Conservation (phyloP, 2,113 vertebrate species). For the Erythrolamprus reginae region DNA sequence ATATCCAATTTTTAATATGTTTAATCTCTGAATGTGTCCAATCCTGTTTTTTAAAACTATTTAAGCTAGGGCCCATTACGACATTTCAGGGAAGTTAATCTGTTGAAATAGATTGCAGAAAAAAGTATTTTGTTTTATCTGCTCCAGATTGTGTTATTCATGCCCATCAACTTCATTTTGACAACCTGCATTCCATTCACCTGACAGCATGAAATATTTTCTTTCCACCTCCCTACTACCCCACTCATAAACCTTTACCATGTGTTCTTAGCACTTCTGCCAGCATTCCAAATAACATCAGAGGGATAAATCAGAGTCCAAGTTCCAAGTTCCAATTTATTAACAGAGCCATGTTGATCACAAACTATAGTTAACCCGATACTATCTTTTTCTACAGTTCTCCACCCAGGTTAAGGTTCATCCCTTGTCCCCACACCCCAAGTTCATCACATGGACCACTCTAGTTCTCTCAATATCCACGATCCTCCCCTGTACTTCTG, state of each 20-base stretch:
- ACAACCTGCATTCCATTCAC: not conserved
- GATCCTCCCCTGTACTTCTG: too few species aligned
- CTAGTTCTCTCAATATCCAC: too few species aligned
- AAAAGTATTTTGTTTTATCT: not conserved
- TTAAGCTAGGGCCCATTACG: not conserved
- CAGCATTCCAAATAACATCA: too few species aligned
- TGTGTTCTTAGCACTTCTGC: not conserved
- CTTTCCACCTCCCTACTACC: not conserved
- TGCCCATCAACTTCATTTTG: not conserved
- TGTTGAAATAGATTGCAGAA: too few species aligned
- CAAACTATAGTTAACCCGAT: too few species aligned
- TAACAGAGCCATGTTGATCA: too few species aligned
- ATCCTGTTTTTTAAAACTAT: not conserved
- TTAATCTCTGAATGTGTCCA: not conserved
- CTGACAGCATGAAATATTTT: not conserved
- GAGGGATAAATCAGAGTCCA: too few species aligned
- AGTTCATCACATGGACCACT: too few species aligned
- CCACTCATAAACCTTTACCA: not conserved
- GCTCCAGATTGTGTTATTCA: not conserved
- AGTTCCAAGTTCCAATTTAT: too few species aligned
- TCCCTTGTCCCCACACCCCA: too few species aligned
- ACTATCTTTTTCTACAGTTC: too few species aligned
- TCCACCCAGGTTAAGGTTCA: too few species aligned
- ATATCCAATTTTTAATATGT: not conserved
- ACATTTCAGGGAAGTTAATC: not conserved